Evolutionary conservation across 2,797 vertebrate species (phyloP).

Genomic region (Pseudochirops corinnae): DNA sequence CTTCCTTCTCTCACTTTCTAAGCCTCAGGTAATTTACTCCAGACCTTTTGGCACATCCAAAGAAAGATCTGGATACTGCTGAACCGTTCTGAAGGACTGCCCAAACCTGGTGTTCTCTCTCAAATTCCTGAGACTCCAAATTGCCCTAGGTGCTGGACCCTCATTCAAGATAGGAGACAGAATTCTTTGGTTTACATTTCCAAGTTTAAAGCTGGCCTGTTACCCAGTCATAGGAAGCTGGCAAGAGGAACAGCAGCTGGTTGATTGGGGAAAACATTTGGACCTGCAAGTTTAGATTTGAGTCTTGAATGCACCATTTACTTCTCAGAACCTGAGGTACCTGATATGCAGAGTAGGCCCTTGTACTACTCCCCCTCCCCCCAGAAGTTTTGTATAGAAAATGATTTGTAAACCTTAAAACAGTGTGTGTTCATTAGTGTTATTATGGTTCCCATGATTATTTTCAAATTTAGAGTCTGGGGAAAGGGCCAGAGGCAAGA

Average conservation of each 20-base stretch:
- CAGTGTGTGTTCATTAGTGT: not conserved
- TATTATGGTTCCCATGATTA: not conserved
- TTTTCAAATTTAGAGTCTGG: not conserved
- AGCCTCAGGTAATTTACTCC: conserved; percentile 63
- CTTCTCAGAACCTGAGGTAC: not conserved
- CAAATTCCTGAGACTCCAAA: conserved; percentile 66
- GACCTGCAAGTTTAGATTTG: not conserved
- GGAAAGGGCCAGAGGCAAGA: not conserved
- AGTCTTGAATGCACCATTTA: not conserved
- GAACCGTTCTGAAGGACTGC: conserved; percentile 61
- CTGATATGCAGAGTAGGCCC: not conserved
- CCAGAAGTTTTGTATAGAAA: not conserved
- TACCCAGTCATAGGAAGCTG: conserved; percentile 16
- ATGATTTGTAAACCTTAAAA: not conserved
- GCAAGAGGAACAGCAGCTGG: conserved; percentile 54
- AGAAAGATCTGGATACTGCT: conserved; percentile 23
- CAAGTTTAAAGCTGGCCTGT: conserved; percentile 55
- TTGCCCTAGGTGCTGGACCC: conserved; percentile 49
- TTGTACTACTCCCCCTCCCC: not conserved
- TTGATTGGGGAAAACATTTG: conserved; percentile 47
- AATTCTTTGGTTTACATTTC: conserved; percentile 49
- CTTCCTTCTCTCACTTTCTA: conserved; percentile 54
- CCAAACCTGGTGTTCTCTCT: conserved; percentile 46
- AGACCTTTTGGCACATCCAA: conserved; percentile 41
- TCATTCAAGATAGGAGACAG: conserved; percentile 37